Evolutionary conservation across 2,888 invertebrate genomes (phyloP).

Genomic region (Acholoe squamosa): DNA sequence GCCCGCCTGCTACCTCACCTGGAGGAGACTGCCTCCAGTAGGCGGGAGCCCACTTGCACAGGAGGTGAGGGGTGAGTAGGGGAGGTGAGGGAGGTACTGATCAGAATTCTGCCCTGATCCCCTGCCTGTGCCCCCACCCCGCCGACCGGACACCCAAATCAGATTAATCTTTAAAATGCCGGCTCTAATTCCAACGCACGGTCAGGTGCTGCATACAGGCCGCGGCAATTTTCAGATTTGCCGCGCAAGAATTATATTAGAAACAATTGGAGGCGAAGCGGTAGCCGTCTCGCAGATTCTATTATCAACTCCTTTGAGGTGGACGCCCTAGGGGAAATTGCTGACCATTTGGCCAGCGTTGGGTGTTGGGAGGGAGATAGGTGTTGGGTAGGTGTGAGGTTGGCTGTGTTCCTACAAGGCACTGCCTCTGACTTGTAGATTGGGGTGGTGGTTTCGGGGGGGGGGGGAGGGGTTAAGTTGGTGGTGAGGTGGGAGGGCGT

Average conservation of each 20-base stretch:
- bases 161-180: slow-evolving; percentile 61
- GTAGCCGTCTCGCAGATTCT: slow-evolving; percentile 44
- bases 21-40: slow-evolving; percentile 2
- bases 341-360: slow-evolving; percentile 61
- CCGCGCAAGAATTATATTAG: slow-evolving; percentile 64
- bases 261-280: slow-evolving; percentile 58
- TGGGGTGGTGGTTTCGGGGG: neutral
- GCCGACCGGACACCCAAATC: slow-evolving; percentile 40
- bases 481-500: neutral
- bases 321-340: slow-evolving; percentile 54
- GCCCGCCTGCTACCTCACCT: slow-evolving; percentile 33
- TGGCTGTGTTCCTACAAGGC: neutral
- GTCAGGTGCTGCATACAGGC: slow-evolving; percentile 59
- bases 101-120: slow-evolving; percentile 26
- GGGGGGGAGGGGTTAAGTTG: neutral
- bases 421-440: no score
- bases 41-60: neutral
- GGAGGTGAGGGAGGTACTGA: neutral
- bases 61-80: neutral
- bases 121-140: neutral
- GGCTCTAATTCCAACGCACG: slow-evolving; percentile 53
- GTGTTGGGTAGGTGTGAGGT: slow-evolving; percentile 32
- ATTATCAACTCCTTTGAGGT: slow-evolving; percentile 61
- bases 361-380: slow-evolving; percentile 36
- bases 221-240: slow-evolving; percentile 64